Evolutionary conservation across 2,797 vertebrate genomes (phyloP).

Genomic region (Hafferia zeledoni): DNA sequence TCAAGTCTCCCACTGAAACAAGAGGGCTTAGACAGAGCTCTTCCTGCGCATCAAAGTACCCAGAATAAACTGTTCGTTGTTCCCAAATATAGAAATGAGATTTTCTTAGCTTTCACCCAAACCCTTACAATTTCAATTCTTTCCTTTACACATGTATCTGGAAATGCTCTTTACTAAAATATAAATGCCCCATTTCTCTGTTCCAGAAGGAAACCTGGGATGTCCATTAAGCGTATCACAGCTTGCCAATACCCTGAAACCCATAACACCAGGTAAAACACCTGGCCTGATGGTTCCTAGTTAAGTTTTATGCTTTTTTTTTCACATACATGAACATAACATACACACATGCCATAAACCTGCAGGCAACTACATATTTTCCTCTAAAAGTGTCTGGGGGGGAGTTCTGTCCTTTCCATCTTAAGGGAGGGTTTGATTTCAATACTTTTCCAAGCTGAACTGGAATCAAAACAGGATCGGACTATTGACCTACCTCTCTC

Average conservation of each 20-base stretch:
- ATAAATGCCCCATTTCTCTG: not conserved
- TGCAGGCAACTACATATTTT: not conserved
- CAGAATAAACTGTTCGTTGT: not conserved
- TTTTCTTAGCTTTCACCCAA: not conserved
- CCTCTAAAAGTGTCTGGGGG: not conserved
- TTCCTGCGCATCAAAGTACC: not conserved
- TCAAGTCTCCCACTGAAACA: not conserved
- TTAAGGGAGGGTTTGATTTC: conserved; percentile 6
- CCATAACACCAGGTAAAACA: not conserved
- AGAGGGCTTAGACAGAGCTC: not conserved
- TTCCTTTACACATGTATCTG: not conserved
- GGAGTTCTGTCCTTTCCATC: not conserved
- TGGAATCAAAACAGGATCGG: not conserved
- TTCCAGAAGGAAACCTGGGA: conserved; percentile 33
- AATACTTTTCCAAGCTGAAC: conserved; percentile 41
- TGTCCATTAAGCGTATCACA: not conserved
- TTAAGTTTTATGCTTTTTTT: not conserved
- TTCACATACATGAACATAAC: not conserved
- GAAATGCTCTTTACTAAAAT: conserved; percentile 37
- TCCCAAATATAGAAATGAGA: not conserved
- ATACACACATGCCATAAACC: not conserved
- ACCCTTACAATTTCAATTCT: not conserved
- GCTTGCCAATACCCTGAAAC: conserved; percentile 18
- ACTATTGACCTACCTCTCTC: not conserved
- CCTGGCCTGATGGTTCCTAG: not conserved